Evolutionary conservation across 2,113 vertebrate species (phyloP).

Genomic region (Takifugu flavidus): DNA sequence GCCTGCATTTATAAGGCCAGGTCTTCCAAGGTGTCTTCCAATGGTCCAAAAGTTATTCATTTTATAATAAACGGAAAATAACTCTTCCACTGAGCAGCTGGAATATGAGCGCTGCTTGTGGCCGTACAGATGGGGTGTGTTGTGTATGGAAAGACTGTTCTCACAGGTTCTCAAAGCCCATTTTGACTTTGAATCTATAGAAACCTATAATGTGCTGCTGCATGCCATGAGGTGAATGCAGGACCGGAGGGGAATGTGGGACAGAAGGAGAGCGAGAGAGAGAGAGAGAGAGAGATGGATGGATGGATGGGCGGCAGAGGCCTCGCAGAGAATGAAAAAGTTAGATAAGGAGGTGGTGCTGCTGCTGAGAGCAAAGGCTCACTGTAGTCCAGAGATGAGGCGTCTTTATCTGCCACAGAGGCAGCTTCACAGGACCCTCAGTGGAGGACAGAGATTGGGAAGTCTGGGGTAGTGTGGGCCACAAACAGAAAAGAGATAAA

Average conservation of each 20-base stretch:
- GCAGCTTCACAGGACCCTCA: slow-evolving; percentile 66
- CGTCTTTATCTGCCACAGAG: slow-evolving; percentile 68
- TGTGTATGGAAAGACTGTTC: slow-evolving; percentile 10
- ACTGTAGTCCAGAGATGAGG: slow-evolving; percentile 60
- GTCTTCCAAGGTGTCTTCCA: slow-evolving; percentile 24
- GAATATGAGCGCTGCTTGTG: background rate
- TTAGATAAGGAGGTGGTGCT: slow-evolving; percentile 52
- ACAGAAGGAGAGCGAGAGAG: slow-evolving; percentile 9
- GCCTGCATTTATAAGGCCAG: slow-evolving; percentile 33
- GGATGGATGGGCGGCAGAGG: slow-evolving; percentile 24
- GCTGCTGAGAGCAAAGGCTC: slow-evolving; percentile 49
- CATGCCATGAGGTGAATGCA: slow-evolving; percentile 41
- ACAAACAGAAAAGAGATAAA: slow-evolving; percentile 50
- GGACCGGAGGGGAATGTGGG: background rate
- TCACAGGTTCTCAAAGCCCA: slow-evolving; percentile 21
- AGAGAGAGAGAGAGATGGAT: slow-evolving; percentile 9
- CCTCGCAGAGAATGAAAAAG: slow-evolving; percentile 41
- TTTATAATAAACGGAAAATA: slow-evolving; percentile 24
- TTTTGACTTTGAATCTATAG: slow-evolving; percentile 29
- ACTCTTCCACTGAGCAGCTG: slow-evolving; percentile 20
- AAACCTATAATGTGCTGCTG: slow-evolving; percentile 40
- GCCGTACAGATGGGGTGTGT: slow-evolving; percentile 1
- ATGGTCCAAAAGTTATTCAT: slow-evolving; percentile 44
- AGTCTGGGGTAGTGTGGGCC: slow-evolving; percentile 47
- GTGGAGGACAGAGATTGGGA: slow-evolving; percentile 72